These are phyloP conservation scores for Emmelina monodactyla DNA, from an alignment of 2,888 invertebrate species.

Conservation along the genomic window DNA sequence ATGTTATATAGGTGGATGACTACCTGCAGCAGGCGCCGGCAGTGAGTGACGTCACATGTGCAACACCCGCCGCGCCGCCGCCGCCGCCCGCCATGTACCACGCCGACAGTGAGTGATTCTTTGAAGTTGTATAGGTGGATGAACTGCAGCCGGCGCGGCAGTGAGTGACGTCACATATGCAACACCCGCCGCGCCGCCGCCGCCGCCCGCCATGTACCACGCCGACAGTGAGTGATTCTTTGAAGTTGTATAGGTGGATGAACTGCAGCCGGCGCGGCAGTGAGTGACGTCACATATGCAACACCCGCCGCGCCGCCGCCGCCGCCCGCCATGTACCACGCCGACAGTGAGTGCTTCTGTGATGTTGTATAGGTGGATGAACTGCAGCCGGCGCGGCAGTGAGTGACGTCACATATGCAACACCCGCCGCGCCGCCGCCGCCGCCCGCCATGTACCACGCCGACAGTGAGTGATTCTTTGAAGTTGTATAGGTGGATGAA, in stretches of 20 bases:
- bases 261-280: too few species aligned
- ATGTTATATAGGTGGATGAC: not conserved
- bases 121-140: not conserved
- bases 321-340: constrained; percentile 15
- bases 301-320: too few species aligned
- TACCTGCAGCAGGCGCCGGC: too few species aligned
- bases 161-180: too few species aligned
- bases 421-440: too few species aligned
- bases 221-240: constrained; percentile 20
- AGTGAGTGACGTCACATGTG: too few species aligned
- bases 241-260: not conserved
- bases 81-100: constrained; percentile 14
- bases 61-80: too few species aligned
- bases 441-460: constrained; percentile 15
- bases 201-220: constrained; percentile 14
- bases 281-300: too few species aligned
- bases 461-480: constrained; percentile 19
- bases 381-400: too few species aligned
- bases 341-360: constrained; percentile 19
- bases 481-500: not conserved
- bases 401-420: too few species aligned
- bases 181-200: too few species aligned
- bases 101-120: constrained; percentile 20
- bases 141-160: too few species aligned
- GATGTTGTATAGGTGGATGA: not conserved